These are phyloP conservation scores for Chiroxiphia lanceolata DNA, from an alignment of 2,797 vertebrate genomes.

Conservation along the genomic window DNA sequence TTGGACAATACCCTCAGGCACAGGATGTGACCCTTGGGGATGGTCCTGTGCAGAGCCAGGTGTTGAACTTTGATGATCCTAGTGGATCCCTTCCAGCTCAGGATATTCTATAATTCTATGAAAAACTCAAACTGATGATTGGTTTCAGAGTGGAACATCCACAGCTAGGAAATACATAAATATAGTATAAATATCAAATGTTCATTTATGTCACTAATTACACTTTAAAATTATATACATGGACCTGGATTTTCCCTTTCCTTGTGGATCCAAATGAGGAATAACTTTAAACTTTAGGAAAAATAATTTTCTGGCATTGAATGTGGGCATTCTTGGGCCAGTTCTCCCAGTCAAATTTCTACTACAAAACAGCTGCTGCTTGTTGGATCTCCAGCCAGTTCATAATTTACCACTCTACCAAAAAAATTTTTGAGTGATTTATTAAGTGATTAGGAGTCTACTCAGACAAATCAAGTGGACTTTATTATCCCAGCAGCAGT, in stretches of 20 bases:
- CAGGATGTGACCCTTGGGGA: neutral
- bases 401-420: conserved; percentile 26
- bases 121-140: neutral
- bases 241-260: neutral
- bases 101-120: neutral
- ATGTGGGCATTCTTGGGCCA: neutral
- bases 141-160: neutral
- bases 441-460: conserved; percentile 27
- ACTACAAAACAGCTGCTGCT: conserved; percentile 12
- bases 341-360: neutral
- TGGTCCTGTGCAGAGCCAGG: neutral
- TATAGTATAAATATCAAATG: neutral
- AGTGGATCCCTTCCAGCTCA: neutral
- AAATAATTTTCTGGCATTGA: neutral
- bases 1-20: neutral
- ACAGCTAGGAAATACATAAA: neutral
- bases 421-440: neutral
- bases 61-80: accelerated
- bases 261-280: neutral
- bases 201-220: neutral
- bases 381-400: conserved; percentile 2
- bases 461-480: conserved; percentile 18
- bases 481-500: neutral
- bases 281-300: neutral
- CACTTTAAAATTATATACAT: neutral